Evolutionary conservation across 2,797 vertebrate species (phyloP), one percentile per base, ranked within the genome.

Genomic region (Fringilla coelebs): DNA sequence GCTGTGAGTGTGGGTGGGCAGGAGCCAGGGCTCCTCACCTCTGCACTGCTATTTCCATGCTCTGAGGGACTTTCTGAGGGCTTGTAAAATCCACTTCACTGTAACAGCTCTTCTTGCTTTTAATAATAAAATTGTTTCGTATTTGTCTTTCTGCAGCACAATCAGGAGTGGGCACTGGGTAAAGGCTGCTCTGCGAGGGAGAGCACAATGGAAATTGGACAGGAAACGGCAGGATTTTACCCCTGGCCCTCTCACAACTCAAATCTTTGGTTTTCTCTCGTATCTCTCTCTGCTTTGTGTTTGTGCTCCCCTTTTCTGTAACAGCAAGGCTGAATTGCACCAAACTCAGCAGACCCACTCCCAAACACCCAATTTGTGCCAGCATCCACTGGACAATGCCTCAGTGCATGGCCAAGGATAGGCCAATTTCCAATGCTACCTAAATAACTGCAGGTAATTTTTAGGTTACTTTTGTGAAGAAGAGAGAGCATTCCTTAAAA

Each of bases 351-450:
- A 78, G 46, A 68, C 2, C 2, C 26, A 3, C 6, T 63, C 60
- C 40, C 34, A 62, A 93, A 76, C 2, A 9, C 8, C 54, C 6
- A 3, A 0, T 66, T 40, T 19, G 19, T 48, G 48, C 32, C 5
- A 4, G 28, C 41, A 40, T 28, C 26, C 8, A 8, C 32, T 20
- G 38, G 10, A 18, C 0, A 0, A 38, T 36, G 34, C 21, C 25
- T 41, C 0, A 0, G 57, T 24, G 29, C 28, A 9, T 8, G 11
- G 29, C 22, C 72, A 68, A 71, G 45, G 49, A 71, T n/a, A 11
- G 10, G 9, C 11, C 29, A 21, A 45, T 9, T 82, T 48, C 38
- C 51, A 13, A 46, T 31, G 24, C 57, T 52, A 54, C 18, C 58
- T 55, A 58, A 74, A 58, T 24, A 71, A 71, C 5, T 55, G 4